These are phyloP conservation scores for Agrilus biguttatus DNA, from an alignment of 2,888 invertebrate genomes.

Conservation along the genomic window DNA sequence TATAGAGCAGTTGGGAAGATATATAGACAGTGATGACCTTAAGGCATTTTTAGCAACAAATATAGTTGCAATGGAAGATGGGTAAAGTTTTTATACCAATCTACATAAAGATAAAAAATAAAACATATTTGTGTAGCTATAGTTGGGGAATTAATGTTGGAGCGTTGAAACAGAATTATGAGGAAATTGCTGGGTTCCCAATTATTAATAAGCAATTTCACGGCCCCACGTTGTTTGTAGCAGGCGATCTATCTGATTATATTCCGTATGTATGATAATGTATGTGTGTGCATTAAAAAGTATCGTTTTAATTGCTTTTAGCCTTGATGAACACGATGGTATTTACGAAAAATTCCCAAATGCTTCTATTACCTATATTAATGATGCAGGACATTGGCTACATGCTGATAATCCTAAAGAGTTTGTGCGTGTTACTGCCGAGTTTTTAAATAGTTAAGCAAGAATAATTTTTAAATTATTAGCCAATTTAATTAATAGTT, in stretches of 20 bases:
- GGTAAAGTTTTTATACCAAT: slow-evolving; percentile 5
- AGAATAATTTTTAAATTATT: too few species aligned
- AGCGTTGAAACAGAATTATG: slow-evolving; percentile 51
- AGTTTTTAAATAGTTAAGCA: slow-evolving; percentile 35
- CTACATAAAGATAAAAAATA: neutral
- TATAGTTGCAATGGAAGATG: slow-evolving; percentile 37
- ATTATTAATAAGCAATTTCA: slow-evolving; percentile 21
- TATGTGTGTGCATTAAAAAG: too few species aligned
- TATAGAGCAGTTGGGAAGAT: slow-evolving; percentile 45
- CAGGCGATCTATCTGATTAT: slow-evolving; percentile 70
- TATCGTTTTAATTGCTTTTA: too few species aligned
- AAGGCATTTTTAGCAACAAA: slow-evolving; percentile 77
- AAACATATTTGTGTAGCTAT: slow-evolving; percentile 27
- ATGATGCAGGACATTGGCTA: slow-evolving; percentile 84
- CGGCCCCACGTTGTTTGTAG: slow-evolving; percentile 71
- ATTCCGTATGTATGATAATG: slow-evolving; percentile 42
- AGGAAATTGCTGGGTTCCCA: slow-evolving; percentile 51
- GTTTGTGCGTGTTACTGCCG: slow-evolving; percentile 49
- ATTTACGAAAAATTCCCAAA: slow-evolving; percentile 47
- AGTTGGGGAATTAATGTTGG: slow-evolving; percentile 73
- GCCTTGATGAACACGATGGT: too few species aligned
- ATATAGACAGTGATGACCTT: slow-evolving; percentile 41
- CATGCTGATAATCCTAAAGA: slow-evolving; percentile 80
- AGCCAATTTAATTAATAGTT: too few species aligned
- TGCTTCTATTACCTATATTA: slow-evolving; percentile 53